Conservation (phyloP, 2,888 invertebrate species). For the Drosophila aldrichi region DNA sequence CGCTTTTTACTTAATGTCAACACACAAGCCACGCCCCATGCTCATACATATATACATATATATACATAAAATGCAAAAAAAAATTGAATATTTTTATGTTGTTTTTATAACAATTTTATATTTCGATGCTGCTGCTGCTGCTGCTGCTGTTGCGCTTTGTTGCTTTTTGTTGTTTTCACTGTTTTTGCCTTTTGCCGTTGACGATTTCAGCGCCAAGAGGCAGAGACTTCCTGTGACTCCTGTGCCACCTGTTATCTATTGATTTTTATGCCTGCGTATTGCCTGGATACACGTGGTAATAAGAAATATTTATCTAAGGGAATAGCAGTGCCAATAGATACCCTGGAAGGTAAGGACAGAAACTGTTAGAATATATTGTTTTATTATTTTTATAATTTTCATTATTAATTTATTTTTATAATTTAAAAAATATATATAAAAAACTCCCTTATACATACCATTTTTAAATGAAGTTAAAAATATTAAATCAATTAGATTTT, state of each 20-base stretch:
- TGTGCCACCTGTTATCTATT: conserved; percentile 78
- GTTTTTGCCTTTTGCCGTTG: conserved; percentile 34
- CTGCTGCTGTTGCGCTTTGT: conserved; percentile 8
- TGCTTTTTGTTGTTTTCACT: conserved; percentile 5
- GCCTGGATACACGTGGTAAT: conserved; percentile 44
- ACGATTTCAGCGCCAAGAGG: conserved; percentile 36
- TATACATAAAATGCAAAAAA: conserved; percentile 51
- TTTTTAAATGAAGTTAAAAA: no score
- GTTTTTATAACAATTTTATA: conserved; percentile 78
- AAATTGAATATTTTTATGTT: conserved; percentile 75
- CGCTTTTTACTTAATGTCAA: conserved; percentile 77
- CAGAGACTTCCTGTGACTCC: conserved; percentile 59
- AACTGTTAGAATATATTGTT: background rate
- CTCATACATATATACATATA: conserved; percentile 11
- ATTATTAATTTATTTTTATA: no score
- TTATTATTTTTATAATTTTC: no score
- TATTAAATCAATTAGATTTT: no score
- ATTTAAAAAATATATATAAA: no score
- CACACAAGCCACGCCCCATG: conserved; percentile 55
- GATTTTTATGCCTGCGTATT: conserved; percentile 68
- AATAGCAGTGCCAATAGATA: conserved; percentile 13
- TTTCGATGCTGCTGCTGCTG: conserved; percentile 43
- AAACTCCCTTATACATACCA: no score
- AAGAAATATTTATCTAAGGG: conserved; percentile 4
- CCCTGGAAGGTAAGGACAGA: conserved; percentile 12